phyloP scores from a whole-genome alignment of 2,888 invertebrate species.

The Zygogramma bicolorata region DNA sequence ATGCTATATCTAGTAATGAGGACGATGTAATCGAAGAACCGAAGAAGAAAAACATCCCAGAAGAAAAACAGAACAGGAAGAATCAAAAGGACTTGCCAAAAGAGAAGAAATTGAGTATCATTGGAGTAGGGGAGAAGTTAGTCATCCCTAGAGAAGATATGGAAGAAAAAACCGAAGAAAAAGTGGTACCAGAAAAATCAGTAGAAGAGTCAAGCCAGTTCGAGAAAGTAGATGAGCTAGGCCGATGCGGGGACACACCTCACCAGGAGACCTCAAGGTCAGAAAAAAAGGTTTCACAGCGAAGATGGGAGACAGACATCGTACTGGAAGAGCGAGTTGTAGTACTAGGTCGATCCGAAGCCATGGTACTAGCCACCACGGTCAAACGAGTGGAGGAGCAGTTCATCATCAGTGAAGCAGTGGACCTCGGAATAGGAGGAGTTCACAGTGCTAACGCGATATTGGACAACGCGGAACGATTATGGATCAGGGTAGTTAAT shows the following conservation, averaged over 20 bases:
- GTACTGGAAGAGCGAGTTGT: neutral
- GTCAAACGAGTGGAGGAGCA: neutral
- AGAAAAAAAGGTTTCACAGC: neutral
- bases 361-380: neutral
- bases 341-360: neutral
- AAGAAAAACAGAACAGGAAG: no score
- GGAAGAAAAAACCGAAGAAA: neutral
- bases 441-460: neutral
- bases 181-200: neutral
- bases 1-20: no score
- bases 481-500: neutral
- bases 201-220: neutral
- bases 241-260: neutral
- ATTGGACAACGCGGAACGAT: neutral
- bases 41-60: no score
- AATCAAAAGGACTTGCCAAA: no score
- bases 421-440: neutral
- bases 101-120: no score
- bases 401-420: neutral
- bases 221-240: neutral
- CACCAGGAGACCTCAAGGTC: neutral
- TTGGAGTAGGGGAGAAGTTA: no score
- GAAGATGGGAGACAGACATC: neutral
- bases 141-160: neutral
- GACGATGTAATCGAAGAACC: no score